phyloP scores from a whole-genome alignment of 2,113 vertebrate species.

The Sterrhoptilus dennistouni region DNA sequence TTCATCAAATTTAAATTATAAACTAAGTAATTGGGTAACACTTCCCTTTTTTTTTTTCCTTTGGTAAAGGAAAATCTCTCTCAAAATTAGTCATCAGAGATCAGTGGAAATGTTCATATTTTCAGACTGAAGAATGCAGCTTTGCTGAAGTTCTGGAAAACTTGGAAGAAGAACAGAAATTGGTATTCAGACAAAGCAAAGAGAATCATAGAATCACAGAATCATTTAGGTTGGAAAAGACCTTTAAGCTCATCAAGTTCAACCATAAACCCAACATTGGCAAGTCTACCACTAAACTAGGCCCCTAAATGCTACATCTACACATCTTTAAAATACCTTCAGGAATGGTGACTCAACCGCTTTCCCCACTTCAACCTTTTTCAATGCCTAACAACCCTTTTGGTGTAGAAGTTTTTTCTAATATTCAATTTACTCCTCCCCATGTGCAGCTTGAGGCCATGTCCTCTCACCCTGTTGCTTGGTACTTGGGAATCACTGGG shows the following conservation, averaged over 20 bases:
- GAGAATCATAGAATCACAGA: not conserved
- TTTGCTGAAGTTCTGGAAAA: not conserved
- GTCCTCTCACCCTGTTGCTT: not conserved
- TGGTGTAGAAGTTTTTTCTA: not conserved
- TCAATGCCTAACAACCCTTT: not conserved
- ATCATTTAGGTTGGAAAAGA: not conserved
- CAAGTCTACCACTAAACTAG: not conserved
- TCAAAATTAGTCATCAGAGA: not conserved
- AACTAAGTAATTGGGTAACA: not conserved
- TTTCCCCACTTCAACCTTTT: not conserved
- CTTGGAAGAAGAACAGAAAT: not conserved
- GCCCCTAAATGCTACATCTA: not conserved
- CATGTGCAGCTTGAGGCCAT: fast-evolving
- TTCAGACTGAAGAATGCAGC: not conserved
- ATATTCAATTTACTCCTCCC: not conserved
- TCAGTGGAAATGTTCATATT: not conserved
- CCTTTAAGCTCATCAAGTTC: not conserved
- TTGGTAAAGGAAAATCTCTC: not conserved
- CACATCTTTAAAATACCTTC: not conserved
- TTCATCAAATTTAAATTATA: not conserved
- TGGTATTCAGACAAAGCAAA: not conserved
- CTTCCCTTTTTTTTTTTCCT: not conserved
- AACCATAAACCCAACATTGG: not conserved
- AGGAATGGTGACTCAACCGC: not conserved
- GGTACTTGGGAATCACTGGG: not conserved